Conservation (phyloP, 2,113 vertebrate species). For the Phocoena phocoena region DNA sequence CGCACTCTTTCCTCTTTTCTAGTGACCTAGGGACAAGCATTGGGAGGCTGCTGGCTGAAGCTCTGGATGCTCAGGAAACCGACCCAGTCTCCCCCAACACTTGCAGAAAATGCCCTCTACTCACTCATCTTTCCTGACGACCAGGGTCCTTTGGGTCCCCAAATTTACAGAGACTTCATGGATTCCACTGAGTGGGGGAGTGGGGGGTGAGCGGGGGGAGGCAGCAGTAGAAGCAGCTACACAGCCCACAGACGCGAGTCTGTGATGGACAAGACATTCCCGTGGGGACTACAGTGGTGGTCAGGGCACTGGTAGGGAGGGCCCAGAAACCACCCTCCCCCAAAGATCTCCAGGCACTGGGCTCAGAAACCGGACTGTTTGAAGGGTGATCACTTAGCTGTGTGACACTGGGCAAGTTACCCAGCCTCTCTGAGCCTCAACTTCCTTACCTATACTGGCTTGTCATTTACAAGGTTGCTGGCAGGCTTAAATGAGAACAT, state of each 20-base stretch:
- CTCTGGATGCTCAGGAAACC: background rate
- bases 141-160: background rate
- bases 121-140: background rate
- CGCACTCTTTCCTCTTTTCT: fast-evolving
- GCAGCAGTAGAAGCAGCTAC: background rate
- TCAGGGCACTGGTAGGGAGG: background rate
- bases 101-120: background rate
- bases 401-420: background rate
- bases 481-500: background rate
- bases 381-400: background rate
- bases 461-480: background rate
- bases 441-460: background rate
- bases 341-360: background rate
- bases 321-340: background rate
- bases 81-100: background rate
- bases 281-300: fast-evolving
- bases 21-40: background rate
- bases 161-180: background rate
- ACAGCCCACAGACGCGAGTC: fast-evolving
- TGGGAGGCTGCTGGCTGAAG: background rate
- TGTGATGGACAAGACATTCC: background rate
- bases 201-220: no score
- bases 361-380: background rate
- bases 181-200: background rate
- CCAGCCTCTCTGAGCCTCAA: background rate